Evolutionary conservation across 1,140 invertebrate species (phyloP).

Genomic region (Cherax destructor): DNA sequence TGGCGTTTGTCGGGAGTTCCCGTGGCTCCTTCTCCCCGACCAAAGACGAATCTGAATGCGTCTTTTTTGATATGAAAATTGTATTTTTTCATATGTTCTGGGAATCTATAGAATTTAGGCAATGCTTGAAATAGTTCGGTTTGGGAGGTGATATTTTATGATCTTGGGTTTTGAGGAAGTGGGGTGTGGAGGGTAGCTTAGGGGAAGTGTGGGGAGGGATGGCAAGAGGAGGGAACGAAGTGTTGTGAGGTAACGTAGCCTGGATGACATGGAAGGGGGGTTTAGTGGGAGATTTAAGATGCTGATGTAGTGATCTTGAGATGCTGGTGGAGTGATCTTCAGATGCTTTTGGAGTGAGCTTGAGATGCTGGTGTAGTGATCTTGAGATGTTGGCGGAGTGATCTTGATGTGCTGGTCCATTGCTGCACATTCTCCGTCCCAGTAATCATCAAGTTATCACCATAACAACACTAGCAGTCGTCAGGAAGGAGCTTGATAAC

Average conservation of each 20-base stretch:
- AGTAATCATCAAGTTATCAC: too few relatives aligned
- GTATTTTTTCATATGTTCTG: constrained; percentile 43
- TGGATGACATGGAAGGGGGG: too few relatives aligned
- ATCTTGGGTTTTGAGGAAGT: constrained; percentile 3
- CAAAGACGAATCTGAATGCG: constrained; percentile 52
- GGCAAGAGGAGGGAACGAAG: background rate
- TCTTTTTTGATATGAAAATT: constrained; percentile 52
- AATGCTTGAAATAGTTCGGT: constrained; percentile 42
- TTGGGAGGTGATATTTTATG: constrained; percentile 47
- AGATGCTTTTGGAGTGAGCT: background rate
- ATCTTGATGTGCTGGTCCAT: background rate
- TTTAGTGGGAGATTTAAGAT: too few relatives aligned
- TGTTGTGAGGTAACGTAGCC: too few relatives aligned
- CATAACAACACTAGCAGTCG: too few relatives aligned
- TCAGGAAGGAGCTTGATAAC: too few relatives aligned
- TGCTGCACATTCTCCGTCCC: too few relatives aligned
- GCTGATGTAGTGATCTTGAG: too few relatives aligned
- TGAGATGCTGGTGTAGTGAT: background rate
- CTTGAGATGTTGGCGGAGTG: background rate
- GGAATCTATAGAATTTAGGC: constrained; percentile 58
- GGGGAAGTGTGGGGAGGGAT: background rate
- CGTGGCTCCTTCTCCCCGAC: constrained; percentile 21
- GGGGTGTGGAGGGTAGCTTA: background rate
- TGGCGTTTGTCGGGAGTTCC: constrained; percentile 41
- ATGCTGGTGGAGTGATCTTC: too few relatives aligned